These are phyloP conservation scores for Helicorthomorpha holstii DNA, from an alignment of 1,140 invertebrate genomes.

Conservation along the genomic window DNA sequence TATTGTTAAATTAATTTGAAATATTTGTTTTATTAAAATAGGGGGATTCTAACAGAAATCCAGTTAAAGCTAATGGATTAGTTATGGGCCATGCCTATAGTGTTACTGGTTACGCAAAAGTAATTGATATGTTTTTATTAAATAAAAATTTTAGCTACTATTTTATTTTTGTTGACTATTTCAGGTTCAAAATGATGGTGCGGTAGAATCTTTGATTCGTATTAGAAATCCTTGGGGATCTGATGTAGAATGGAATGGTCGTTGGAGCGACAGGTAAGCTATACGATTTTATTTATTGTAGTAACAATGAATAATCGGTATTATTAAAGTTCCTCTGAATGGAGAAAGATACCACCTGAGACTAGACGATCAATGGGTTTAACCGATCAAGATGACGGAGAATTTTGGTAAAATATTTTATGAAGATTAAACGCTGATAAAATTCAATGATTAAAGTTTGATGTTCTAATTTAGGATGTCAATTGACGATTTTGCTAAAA, in stretches of 20 bases:
- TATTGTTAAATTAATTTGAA: no score
- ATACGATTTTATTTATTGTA: no score
- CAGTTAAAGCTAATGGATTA: constrained; percentile 33
- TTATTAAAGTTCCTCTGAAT: not conserved
- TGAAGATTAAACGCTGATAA: not conserved
- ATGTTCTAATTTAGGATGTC: constrained; percentile 22
- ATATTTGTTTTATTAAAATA: not conserved
- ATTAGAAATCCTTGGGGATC: constrained; percentile 45
- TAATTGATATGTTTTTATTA: not conserved
- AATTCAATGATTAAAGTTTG: not conserved
- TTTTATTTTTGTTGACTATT: not conserved
- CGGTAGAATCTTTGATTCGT: constrained; percentile 16
- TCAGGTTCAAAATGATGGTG: not conserved
- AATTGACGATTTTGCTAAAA: constrained; percentile 25
- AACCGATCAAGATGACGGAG: constrained; percentile 40
- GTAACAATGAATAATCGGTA: no score
- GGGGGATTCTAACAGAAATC: not conserved
- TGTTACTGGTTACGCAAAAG: constrained; percentile 32
- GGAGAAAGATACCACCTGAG: constrained; percentile 14
- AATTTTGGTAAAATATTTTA: constrained; percentile 40
- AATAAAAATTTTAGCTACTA: no score
- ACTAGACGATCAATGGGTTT: constrained; percentile 45
- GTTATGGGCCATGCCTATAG: constrained; percentile 51
- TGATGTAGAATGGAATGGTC: constrained; percentile 46
- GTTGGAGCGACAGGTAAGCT: constrained; percentile 41